These are phyloP conservation scores for Microctonus aethiopoides DNA, from an alignment of 2,888 invertebrate species.

Conservation along the genomic window DNA sequence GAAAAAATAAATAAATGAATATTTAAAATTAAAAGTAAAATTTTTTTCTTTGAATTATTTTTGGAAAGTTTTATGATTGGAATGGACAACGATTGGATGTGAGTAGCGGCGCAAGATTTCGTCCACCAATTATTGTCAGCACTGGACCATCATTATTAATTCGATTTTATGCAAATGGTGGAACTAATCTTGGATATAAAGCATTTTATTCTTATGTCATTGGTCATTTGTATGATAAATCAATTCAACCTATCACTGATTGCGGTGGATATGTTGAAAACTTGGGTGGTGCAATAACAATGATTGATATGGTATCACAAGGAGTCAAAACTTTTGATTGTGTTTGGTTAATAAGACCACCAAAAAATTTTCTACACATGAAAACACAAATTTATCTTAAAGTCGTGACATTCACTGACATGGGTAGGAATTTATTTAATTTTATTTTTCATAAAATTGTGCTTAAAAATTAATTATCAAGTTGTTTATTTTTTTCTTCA, in stretches of 20 bases:
- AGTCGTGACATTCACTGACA: slow-evolving; percentile 71
- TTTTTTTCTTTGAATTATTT: not conserved
- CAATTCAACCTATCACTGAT: slow-evolving; percentile 68
- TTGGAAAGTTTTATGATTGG: slow-evolving; percentile 73
- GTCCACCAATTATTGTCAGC: slow-evolving; percentile 76
- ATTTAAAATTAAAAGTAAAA: too few species aligned
- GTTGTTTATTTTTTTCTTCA: not conserved
- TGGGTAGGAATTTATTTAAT: slow-evolving; percentile 64
- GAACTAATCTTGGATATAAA: slow-evolving; percentile 75
- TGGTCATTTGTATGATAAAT: slow-evolving; percentile 58
- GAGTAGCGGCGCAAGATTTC: slow-evolving; percentile 75
- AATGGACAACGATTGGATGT: slow-evolving; percentile 76
- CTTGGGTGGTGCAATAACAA: slow-evolving; percentile 78
- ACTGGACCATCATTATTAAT: slow-evolving; percentile 74
- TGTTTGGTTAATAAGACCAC: slow-evolving; percentile 78
- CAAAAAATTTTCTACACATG: slow-evolving; percentile 73
- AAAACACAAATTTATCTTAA: slow-evolving; percentile 77
- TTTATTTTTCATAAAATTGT: not conserved
- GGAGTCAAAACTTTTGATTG: slow-evolving; percentile 74
- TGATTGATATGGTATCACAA: slow-evolving; percentile 79
- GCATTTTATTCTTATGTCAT: slow-evolving; percentile 71
- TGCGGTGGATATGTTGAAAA: slow-evolving; percentile 80
- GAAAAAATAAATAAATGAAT: not conserved
- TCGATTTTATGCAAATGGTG: slow-evolving; percentile 78
- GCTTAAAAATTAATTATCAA: not conserved